Evolutionary conservation across 1,140 invertebrate genomes (phyloP).

Genomic region (Meloidogyne chitwoodi): DNA sequence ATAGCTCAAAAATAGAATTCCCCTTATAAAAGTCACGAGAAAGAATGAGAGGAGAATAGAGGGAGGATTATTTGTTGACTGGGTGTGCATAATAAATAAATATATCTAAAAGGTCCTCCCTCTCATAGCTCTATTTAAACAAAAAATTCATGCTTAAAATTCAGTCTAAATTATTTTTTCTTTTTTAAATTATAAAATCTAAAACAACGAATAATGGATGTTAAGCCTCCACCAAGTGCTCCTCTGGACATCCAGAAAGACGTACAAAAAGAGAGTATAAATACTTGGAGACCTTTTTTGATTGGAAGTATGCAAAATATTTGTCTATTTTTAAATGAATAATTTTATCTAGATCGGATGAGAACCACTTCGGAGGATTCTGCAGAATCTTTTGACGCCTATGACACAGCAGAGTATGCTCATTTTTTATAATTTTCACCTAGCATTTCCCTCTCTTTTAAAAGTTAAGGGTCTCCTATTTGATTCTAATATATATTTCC

Average conservation of each 20-base stretch:
- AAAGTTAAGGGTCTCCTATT: background rate
- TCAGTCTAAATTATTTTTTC: background rate
- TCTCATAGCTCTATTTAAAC: background rate
- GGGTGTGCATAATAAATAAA: background rate
- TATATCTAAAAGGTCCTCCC: background rate
- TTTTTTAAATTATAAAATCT: background rate
- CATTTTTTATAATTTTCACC: background rate
- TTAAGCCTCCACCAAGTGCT: background rate
- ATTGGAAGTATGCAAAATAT: background rate
- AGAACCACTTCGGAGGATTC: constrained; percentile 8
- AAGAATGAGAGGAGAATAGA: background rate
- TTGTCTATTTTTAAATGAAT: background rate
- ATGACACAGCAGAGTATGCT: background rate
- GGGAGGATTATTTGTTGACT: background rate
- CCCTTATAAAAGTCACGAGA: background rate
- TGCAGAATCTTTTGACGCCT: constrained; percentile 15
- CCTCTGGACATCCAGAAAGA: background rate
- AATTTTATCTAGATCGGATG: constrained; percentile 17
- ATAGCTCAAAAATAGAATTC: background rate
- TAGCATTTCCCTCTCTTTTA: background rate
- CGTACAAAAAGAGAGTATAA: background rate
- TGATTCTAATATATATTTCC: too few species aligned
- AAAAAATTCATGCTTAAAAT: background rate
- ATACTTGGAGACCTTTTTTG: background rate
- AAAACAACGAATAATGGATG: background rate